Conservation (phyloP, 2,888 invertebrate genomes). For the Halocaridina rubra region DNA sequence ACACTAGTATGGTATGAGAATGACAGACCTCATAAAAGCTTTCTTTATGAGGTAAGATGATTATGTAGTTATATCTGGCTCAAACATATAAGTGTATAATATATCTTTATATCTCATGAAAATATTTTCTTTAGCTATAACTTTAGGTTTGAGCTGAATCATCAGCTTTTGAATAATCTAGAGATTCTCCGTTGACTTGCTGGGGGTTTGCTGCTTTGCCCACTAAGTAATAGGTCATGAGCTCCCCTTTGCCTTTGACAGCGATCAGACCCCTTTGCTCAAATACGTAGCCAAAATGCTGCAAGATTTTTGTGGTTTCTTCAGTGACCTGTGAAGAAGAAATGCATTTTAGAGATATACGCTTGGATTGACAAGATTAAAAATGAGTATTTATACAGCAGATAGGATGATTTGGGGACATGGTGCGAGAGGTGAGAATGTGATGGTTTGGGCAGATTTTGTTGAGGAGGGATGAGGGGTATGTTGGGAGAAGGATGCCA, state of each 20-base stretch:
- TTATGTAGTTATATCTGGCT: too few species aligned
- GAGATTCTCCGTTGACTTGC: conserved; percentile 42
- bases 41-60: too few species aligned
- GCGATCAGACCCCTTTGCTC: conserved; percentile 93
- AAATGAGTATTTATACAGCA: too few species aligned
- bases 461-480: too few species aligned
- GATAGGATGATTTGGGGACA: too few species aligned
- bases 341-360: too few species aligned
- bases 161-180: conserved; percentile 22
- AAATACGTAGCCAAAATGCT: conserved; percentile 90
- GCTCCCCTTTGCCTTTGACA: conserved; percentile 96
- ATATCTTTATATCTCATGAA: neutral
- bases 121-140: neutral
- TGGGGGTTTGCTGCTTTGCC: conserved; percentile 68
- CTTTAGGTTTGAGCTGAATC: conserved; percentile 10
- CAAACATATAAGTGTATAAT: too few species aligned
- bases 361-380: too few species aligned
- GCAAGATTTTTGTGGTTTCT: conserved; percentile 90
- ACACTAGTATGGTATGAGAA: neutral
- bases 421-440: too few species aligned
- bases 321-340: conserved; percentile 83
- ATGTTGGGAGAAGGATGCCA: too few species aligned
- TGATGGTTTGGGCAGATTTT: too few species aligned
- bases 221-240: conserved; percentile 93
- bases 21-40: neutral